Base-by-base conservation (phyloP, 2,888 invertebrate genomes). In the Eupithecia vulgata region DNA sequence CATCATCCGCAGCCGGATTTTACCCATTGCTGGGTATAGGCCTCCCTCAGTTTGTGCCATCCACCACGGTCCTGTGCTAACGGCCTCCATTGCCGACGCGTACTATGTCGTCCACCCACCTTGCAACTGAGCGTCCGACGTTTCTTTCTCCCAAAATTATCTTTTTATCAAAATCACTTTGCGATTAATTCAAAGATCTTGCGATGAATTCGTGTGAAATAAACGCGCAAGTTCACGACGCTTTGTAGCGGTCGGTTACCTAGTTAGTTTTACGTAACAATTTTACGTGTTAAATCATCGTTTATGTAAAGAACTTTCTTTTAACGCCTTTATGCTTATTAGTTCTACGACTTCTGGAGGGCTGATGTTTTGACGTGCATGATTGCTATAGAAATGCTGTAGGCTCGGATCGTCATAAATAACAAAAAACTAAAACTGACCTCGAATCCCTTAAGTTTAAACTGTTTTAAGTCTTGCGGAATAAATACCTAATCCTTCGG, bases 221-320 rank as follows among this genome's bases (percentile, higher is more conserved):
- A 73, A 74, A 73, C 67, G 52, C 73, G 77, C 78, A 72, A 74
- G 71, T 74, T 77, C 78, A 79, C 68, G 67, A 52, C 64, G 71
- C 68, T 65, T 76, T 76, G 73, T 76, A 73, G 66, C 64, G 68
- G 73, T 3, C 70, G 61, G 52, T 66, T 78, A 74, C 30, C 74
- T 68, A n/a, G n/a, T n/a, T 72, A 67, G 72, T 67, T n/a, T 34
- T 66, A 76, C 74, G 75, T 75, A 75, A 75, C 70, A n/a, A 42
- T 57, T 69, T 76, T 76, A 79, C 73, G 74, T 76, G 68, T 65
- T 77, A 74, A 69, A 75, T 67, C 48, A 65, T 64, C 74, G 69
- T 74, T 78, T 71, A 75, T 13, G 42, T 48, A 48, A n/a, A 45
- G 34, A 67, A 70, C 72, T 75, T 75, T 75, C 75, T 64, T 35